Conservation (phyloP, 2,888 invertebrate genomes). For the Tetranychus piercei region DNA sequence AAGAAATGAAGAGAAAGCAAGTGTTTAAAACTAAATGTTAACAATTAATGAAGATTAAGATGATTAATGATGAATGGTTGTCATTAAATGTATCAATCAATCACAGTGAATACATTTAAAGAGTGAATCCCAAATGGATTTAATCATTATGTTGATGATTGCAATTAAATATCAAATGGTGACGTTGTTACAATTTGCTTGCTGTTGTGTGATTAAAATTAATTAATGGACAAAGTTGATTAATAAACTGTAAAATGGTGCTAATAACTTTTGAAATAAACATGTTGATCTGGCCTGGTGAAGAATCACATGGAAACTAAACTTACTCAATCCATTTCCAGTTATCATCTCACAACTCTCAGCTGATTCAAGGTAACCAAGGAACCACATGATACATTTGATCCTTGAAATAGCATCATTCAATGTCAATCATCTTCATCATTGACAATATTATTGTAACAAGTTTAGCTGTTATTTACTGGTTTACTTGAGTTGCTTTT, state of each 20-base stretch:
- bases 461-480: no score
- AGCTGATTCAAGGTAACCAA: conserved; percentile 1
- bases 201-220: no score
- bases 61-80: background rate
- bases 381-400: background rate
- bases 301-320: background rate
- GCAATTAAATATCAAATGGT: background rate
- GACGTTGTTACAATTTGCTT: background rate
- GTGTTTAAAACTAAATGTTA: no score
- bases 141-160: background rate
- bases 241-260: no score
- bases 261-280: no score
- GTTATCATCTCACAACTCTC: background rate
- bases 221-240: no score
- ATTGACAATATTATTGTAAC: background rate
- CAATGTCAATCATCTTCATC: background rate
- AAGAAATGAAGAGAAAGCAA: background rate
- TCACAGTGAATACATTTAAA: background rate
- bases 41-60: background rate
- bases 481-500: no score
- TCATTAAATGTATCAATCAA: background rate
- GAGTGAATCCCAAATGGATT: background rate
- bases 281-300: no score
- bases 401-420: background rate
- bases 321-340: background rate